These are phyloP conservation scores for Lepidurus packardi DNA, from an alignment of 1,140 invertebrate species.

Conservation along the genomic window DNA sequence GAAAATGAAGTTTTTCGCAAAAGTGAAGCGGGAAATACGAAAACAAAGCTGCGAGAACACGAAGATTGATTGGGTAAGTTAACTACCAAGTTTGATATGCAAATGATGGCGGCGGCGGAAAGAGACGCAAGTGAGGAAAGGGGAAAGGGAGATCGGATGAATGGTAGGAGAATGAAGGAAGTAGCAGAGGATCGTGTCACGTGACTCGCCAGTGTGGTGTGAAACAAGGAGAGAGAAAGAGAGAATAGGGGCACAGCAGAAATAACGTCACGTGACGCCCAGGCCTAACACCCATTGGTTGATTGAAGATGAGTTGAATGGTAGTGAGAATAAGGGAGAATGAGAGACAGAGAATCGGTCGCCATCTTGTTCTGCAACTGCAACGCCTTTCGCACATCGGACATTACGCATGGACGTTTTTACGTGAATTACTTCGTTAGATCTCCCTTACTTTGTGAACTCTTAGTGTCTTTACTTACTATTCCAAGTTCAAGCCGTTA, in stretches of 20 bases:
- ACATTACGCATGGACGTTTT: constrained; percentile 21
- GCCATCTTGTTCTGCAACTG: constrained; percentile 21
- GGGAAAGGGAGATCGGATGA: constrained; percentile 27
- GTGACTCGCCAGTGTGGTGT: constrained; percentile 23
- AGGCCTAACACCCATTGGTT: constrained; percentile 14
- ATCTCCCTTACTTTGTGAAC: neutral
- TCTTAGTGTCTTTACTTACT: neutral
- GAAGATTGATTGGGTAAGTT: constrained; percentile 22
- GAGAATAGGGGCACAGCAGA: constrained; percentile 8
- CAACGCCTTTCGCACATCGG: constrained; percentile 17
- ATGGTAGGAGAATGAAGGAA: constrained; percentile 27
- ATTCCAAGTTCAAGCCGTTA: neutral
- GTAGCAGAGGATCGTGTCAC: constrained; percentile 26
- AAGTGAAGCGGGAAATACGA: neutral
- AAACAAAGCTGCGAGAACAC: neutral
- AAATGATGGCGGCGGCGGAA: constrained; percentile 20
- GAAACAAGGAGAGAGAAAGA: constrained; percentile 1
- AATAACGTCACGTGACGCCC: constrained; percentile 10
- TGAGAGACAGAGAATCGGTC: constrained; percentile 3
- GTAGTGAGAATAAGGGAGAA: constrained; percentile 19
- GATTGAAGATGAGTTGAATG: constrained; percentile 22
- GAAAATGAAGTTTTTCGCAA: neutral
- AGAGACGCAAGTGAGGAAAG: constrained; percentile 27
- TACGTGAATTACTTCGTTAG: constrained; percentile 6
- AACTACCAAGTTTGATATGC: constrained; percentile 19